Base-by-base conservation (phyloP, 2,113 vertebrate species). In the Dipodomys stephensi region DNA sequence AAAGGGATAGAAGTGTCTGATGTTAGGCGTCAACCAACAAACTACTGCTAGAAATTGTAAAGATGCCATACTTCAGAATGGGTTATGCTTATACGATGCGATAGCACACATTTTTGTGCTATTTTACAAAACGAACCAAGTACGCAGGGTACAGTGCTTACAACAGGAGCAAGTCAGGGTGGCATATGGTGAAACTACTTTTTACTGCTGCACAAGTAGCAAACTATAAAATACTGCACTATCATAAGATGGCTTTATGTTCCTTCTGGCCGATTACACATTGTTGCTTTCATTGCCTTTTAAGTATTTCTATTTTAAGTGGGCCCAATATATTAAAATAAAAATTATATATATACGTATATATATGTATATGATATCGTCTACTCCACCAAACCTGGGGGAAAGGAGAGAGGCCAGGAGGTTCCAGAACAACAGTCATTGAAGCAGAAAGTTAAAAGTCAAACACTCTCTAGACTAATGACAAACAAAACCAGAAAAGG, bases 11-110 rank as follows among this genome's bases (percentile, higher is more conserved):
- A 71, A 28, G 72, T 73, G 44, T 80, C 27, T 79, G 78, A 86
- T 94, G 95, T 86, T 53, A 93, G 87, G 85, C 67, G 94, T 80
- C 96, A 83, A 81, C 92, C 90, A 93, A 93, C 25, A 93, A 23
- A 81, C 39, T 62, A 69, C 67, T 88, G 57, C 84, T 78, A 92
- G 27, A 15, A 68, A 72, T 32, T 90, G 73, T 46, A 88, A 20
- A 64, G 35, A 71, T 39, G 62, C 64, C 62, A 76, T 68, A 35
- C 95, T 77, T 86, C 46, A 46, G 85, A 83, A 62, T 57, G 35
- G 72, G 28, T 28, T 65, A 46, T 32, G 72, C 64, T 60, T 90
- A 74, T 76, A 85, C 44, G 57, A 0, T 90, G 62, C n/a, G 32
- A 69, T 15, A 79, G 64, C 60, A 69, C 32, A 35, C 84, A 65